A percentile compares a stretch with the other conserved stretches of the same genome.
Conservation (phyloP, 2,888 invertebrate species). For the Chaetogeoica ovagalla region DNA sequence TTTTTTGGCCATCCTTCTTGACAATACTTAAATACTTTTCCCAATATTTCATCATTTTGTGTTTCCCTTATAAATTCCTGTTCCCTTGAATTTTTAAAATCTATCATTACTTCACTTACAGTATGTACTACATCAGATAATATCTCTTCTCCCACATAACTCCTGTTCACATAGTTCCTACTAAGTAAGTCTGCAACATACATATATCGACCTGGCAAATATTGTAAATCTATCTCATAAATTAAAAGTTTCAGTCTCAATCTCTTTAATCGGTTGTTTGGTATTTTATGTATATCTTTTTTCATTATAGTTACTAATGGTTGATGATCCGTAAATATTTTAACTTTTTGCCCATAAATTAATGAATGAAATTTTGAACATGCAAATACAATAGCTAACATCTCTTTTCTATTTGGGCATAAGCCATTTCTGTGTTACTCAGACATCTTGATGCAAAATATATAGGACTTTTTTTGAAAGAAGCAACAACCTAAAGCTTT, state of each 20-base stretch:
- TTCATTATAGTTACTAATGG: constrained; percentile 35
- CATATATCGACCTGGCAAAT: constrained; percentile 10
- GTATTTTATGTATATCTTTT: constrained; percentile 23
- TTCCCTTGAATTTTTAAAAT: neutral
- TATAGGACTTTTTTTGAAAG: neutral
- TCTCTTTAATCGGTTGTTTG: constrained; percentile 21
- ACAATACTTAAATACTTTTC: neutral
- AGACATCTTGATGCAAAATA: neutral
- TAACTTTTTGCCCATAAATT: constrained; percentile 42
- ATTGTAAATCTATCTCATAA: neutral
- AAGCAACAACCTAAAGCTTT: neutral
- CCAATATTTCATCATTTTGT: neutral
- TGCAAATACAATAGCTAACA: constrained; percentile 38
- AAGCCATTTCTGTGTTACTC: neutral
- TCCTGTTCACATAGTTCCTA: neutral
- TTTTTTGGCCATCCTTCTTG: neutral
- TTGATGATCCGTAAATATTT: neutral
- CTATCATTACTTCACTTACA: neutral
- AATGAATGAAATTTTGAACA: constrained; percentile 45
- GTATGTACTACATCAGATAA: neutral
- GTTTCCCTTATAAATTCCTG: neutral
- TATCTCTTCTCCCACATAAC: neutral
- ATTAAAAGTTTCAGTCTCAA: constrained; percentile 7
- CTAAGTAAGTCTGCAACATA: constrained; percentile 4
- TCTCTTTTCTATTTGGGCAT: constrained; percentile 38